A percentile compares a stretch with the other conserved stretches of the same genome.
Conservation (phyloP, 64 coral and sea anemone genomes). For the Porites lutea region DNA sequence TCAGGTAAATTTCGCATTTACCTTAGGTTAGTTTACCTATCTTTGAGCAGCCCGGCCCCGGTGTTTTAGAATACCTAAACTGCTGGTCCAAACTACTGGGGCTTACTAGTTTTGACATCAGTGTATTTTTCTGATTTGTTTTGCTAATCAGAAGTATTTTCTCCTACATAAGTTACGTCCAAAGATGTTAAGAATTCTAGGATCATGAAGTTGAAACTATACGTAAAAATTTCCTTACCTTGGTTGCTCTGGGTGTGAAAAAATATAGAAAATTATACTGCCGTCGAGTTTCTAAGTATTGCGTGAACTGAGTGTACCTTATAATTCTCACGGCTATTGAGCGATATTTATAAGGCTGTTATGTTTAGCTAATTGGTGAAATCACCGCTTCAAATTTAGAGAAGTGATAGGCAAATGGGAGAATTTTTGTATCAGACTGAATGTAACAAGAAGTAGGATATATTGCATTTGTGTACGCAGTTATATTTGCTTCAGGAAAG, state of each 20-base stretch:
- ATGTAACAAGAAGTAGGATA: background rate
- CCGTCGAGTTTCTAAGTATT: background rate
- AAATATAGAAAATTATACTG: background rate
- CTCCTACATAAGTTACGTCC: too few species aligned
- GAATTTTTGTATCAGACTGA: background rate
- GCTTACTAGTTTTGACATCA: too few species aligned
- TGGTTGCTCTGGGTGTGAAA: background rate
- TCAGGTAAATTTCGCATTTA: too few species aligned
- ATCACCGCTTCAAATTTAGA: constrained; percentile 32
- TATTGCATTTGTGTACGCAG: background rate
- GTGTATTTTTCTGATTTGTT: too few species aligned
- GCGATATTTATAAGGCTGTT: background rate
- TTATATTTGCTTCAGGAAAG: background rate
- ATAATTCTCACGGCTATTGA: background rate
- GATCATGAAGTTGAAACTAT: too few species aligned
- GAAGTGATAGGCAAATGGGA: background rate
- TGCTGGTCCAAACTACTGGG: too few species aligned
- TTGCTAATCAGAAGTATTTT: too few species aligned
- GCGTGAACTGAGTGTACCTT: background rate
- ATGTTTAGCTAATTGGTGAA: background rate
- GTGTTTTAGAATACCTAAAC: too few species aligned
- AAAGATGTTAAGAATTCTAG: too few species aligned
- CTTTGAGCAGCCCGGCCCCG: too few species aligned
- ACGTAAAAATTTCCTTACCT: too few species aligned
- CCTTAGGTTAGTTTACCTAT: too few species aligned